Evolutionary conservation across 2,797 vertebrate genomes (phyloP).

Genomic region (Centroberyx gerrardi): DNA sequence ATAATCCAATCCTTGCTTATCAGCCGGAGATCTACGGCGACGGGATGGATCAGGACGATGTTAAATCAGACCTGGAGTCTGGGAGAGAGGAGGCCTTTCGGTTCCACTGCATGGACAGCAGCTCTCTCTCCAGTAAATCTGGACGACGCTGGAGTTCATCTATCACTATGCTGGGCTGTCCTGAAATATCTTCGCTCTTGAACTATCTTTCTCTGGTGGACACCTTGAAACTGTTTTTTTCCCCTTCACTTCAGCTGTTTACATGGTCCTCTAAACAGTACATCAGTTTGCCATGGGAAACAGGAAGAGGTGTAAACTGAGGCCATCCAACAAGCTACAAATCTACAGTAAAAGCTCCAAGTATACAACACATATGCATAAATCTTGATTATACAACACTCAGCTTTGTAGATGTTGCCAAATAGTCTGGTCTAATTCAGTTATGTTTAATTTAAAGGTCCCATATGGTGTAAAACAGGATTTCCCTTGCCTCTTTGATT

Average conservation of each 20-base stretch:
- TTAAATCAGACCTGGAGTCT: slow-evolving; percentile 41
- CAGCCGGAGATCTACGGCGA: slow-evolving; percentile 33
- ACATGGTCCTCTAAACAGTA: too few relatives aligned
- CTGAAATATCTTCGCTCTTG: background rate
- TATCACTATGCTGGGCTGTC: background rate
- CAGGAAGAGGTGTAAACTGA: background rate
- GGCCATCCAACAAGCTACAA: background rate
- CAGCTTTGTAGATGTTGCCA: background rate
- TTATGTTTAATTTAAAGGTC: background rate
- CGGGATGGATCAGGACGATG: background rate
- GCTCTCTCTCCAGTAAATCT: background rate
- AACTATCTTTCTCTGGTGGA: background rate
- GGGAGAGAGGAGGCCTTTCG: slow-evolving; percentile 6
- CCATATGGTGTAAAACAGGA: too few relatives aligned
- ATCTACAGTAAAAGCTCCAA: background rate
- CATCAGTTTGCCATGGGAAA: background rate
- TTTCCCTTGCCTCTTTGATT: too few relatives aligned
- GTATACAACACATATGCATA: background rate
- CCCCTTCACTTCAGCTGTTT: too few relatives aligned
- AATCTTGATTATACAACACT: background rate
- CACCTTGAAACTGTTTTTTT: too few relatives aligned
- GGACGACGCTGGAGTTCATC: background rate
- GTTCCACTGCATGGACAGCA: background rate
- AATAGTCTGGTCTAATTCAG: background rate
- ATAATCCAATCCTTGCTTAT: slow-evolving; percentile 57